These are phyloP conservation scores for Hemiprocne comata DNA, from an alignment of 2,113 vertebrate genomes.

Conservation along the genomic window DNA sequence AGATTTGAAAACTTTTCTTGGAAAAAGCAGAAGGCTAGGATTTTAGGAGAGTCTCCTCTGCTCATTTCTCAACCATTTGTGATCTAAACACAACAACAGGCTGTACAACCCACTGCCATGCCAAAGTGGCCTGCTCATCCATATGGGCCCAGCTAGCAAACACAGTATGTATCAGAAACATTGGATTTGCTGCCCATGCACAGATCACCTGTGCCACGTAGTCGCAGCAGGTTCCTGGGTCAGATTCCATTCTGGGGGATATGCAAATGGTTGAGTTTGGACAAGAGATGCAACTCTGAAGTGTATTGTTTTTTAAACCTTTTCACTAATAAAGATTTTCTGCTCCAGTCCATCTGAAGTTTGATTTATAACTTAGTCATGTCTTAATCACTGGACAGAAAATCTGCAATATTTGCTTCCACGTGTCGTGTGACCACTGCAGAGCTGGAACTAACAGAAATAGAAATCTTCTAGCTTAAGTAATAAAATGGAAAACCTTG, in stretches of 20 bases:
- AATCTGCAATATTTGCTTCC: constrained; percentile 5
- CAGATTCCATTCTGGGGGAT: not conserved
- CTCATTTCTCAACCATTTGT: not conserved
- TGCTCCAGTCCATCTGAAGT: not conserved
- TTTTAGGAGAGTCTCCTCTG: not conserved
- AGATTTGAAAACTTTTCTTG: not conserved
- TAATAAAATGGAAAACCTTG: not conserved
- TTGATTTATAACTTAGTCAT: not conserved
- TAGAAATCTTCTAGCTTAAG: not conserved
- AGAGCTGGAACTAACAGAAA: not conserved
- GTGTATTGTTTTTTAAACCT: not conserved
- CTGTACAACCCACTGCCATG: not conserved
- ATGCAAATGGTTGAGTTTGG: not conserved
- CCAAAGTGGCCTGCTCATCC: not conserved
- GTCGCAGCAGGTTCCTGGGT: not conserved
- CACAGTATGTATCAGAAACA: rapidly evolving
- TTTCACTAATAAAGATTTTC: not conserved
- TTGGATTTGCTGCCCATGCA: not conserved
- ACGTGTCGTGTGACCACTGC: not conserved
- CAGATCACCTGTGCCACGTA: not conserved
- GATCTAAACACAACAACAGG: not conserved
- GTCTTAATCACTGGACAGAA: not conserved
- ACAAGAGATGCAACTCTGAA: not conserved
- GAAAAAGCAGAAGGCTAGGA: not conserved
- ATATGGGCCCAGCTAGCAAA: not conserved